Base-by-base conservation (phyloP, 2,113 vertebrate species). In the Macquaria australasica region DNA sequence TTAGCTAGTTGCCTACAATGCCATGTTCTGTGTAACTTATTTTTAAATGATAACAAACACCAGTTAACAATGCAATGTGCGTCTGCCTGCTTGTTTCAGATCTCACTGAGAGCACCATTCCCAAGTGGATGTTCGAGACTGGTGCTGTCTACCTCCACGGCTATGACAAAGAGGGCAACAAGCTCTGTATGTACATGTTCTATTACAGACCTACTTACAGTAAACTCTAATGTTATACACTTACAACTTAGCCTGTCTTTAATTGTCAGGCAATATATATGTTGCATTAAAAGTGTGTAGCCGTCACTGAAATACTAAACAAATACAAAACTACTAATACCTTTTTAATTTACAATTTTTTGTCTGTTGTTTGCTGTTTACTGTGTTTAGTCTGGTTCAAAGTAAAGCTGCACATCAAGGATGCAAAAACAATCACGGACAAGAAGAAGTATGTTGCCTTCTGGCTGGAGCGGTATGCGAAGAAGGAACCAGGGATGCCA, bases 121-220 rank as follows among this genome's bases (percentile, higher is more conserved):
- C 98, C 75, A 96, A 89, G 60, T 97, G 97, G 97, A 94, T 98
- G 90, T 97, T 99, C 90, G 97, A 99, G 91, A 96, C 79, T 28
- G 98, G 98, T 75, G 94, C 97, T 7, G 93, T 97, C 81, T 99
- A 95, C 90, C 97, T 99, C 72, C 98, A 99, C 37, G 98, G 98
- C 80, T 99, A 99, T 8, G 98, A 99, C 94, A 99, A 97, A 93
- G 98, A 99, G 76, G 98, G 98, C 82, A 97, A 98, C 95, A 99
- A 99, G 93, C 93, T 99, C 73, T 97, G 98, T 99, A 96, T 89
- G 98, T 96, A 83, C 50, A 71, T 25, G 3, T 21, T 74, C 58
- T 86, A 12, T 60, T 55, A 84, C 60, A 74, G 14, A 7, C 4
- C 21, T 66, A 9, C 7, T 15, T 6, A 20, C 28, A 15, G 9